Percentiles rank a stretch among this genome's conserved stretches.
Conservation (phyloP, 2,888 invertebrate genomes). For the Petrolisthes manimaculis region DNA sequence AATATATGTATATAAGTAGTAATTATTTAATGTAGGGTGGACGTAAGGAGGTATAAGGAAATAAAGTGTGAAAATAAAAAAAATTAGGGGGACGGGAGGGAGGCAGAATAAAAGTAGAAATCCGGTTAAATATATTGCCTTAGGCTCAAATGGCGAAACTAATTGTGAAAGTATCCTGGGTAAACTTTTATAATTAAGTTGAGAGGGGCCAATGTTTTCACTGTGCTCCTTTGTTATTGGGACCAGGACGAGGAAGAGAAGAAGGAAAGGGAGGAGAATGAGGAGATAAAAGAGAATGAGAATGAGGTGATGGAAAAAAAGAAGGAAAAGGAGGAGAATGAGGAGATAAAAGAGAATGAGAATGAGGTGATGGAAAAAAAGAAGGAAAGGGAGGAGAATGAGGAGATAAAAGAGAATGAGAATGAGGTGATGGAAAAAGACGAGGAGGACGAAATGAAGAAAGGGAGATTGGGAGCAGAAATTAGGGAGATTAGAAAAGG, state of each 20-base stretch:
- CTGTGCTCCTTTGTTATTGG: constrained; percentile 33
- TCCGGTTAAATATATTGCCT: constrained; percentile 32
- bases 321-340: background rate
- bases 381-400: too few relatives aligned
- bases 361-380: background rate
- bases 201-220: constrained; percentile 37
- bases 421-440: background rate
- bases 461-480: background rate
- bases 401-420: background rate
- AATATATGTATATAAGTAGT: too few relatives aligned
- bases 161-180: constrained; percentile 38
- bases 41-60: background rate
- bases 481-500: too few relatives aligned
- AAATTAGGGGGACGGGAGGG: background rate
- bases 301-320: background rate
- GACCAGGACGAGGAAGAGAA: background rate
- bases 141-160: constrained; percentile 42
- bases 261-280: background rate
- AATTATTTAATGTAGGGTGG: background rate
- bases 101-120: constrained; percentile 2
- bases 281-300: background rate
- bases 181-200: constrained; percentile 50
- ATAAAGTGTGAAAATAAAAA: background rate
- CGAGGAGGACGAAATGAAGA: background rate
- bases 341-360: background rate